These are phyloP conservation scores for Nymphalis c-album DNA, from an alignment of 2,888 invertebrate genomes.

Conservation along the genomic window DNA sequence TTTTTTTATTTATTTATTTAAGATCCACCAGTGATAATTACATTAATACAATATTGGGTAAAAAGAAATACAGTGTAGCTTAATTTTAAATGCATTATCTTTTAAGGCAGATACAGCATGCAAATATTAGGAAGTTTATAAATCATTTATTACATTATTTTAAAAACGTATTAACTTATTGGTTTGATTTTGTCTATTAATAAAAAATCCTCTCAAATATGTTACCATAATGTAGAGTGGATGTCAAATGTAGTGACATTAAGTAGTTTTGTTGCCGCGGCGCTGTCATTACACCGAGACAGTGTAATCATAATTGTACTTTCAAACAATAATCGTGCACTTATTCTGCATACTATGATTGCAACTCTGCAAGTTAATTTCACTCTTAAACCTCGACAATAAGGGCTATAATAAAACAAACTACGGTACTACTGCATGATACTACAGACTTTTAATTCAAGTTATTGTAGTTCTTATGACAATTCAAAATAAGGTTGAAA, in stretches of 20 bases:
- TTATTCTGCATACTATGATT: neutral
- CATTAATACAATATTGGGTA: too few species aligned
- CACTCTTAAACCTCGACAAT: neutral
- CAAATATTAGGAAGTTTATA: too few species aligned
- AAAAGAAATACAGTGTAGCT: too few species aligned
- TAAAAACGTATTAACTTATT: too few species aligned
- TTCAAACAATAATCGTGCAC: constrained; percentile 1
- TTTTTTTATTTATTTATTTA: too few species aligned
- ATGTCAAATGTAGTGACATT: neutral
- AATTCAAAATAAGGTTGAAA: neutral
- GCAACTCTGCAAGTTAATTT: neutral
- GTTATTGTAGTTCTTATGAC: neutral
- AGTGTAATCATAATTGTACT: constrained; percentile 9
- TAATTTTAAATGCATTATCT: too few species aligned
- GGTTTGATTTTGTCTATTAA: too few species aligned
- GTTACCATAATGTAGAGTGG: neutral
- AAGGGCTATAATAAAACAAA: neutral
- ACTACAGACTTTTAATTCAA: neutral
- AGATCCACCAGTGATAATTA: too few species aligned
- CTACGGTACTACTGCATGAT: neutral
- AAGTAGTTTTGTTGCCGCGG: neutral
- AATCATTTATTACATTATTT: too few species aligned
- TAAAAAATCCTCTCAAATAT: too few species aligned
- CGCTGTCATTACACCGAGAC: neutral
- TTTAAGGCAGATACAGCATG: too few species aligned